Conservation (phyloP, 2,113 vertebrate species). For the Pteruthius melanotis region DNA sequence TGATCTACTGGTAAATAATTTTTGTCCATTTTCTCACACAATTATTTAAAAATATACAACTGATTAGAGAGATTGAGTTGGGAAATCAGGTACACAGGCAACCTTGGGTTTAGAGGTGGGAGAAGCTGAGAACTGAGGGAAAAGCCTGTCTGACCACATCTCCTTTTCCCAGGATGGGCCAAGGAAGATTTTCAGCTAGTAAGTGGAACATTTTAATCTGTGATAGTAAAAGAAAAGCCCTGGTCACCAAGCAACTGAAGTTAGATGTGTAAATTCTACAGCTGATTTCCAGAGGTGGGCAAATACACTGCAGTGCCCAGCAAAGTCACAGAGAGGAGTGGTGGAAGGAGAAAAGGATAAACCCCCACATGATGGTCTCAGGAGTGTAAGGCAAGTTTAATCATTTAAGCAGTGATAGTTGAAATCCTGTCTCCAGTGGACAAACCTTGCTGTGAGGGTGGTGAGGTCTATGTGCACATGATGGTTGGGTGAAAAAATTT, state of each 20-base stretch:
- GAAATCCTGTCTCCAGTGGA: not conserved
- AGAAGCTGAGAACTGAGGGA: not conserved
- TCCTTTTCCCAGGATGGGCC: not conserved
- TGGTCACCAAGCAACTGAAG: not conserved
- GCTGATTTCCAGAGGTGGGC: not conserved
- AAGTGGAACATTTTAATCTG: not conserved
- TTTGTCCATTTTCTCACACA: not conserved
- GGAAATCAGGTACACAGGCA: not conserved
- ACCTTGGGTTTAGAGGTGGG: not conserved
- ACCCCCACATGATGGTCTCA: not conserved
- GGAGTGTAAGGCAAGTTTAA: not conserved
- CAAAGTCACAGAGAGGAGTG: not conserved
- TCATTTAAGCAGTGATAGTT: not conserved
- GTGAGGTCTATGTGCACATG: not conserved
- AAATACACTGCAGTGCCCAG: not conserved
- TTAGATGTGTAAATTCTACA: not conserved
- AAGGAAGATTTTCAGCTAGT: not conserved
- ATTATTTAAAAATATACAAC: not conserved
- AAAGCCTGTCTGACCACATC: not conserved
- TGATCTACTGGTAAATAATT: not conserved
- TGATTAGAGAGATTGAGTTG: not conserved
- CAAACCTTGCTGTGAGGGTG: not conserved
- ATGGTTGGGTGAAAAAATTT: not conserved
- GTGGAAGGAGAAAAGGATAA: not conserved
- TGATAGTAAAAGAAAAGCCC: not conserved